These are phyloP conservation scores for Leptopilina clavipes DNA, from an alignment of 1,140 invertebrate genomes.

Conservation along the genomic window DNA sequence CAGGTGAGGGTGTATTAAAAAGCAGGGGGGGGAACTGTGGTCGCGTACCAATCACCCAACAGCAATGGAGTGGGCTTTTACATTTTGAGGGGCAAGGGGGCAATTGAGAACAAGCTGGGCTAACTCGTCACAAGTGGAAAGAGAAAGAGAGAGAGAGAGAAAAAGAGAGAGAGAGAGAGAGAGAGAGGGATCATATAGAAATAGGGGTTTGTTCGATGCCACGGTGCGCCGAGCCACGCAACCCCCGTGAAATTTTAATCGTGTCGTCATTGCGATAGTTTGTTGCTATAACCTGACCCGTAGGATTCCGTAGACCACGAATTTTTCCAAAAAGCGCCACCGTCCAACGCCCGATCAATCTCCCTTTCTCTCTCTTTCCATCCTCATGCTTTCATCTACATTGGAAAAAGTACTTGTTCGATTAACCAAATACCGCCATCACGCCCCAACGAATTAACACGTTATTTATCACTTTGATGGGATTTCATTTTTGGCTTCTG, in stretches of 20 bases:
- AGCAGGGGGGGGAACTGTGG: constrained; percentile 66
- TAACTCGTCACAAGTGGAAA: constrained; percentile 46
- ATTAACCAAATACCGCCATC: constrained; percentile 31
- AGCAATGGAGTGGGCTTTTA: constrained; percentile 50
- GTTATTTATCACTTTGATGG: constrained; percentile 11
- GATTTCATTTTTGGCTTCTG: background rate
- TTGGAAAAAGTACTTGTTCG: constrained; percentile 24
- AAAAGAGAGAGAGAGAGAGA: no score
- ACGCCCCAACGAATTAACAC: constrained; percentile 8
- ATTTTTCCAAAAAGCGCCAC: constrained; percentile 48
- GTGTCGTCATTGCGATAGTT: constrained; percentile 64
- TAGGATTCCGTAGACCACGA: constrained; percentile 57
- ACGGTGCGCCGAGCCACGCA: constrained; percentile 57
- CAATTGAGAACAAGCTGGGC: constrained; percentile 45
- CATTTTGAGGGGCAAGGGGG: background rate
- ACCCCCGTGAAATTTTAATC: constrained; percentile 63
- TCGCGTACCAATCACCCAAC: constrained; percentile 68
- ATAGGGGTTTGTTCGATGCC: constrained; percentile 56
- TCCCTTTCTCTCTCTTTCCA: background rate
- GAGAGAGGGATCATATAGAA: constrained; percentile 56
- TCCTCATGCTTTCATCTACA: constrained; percentile 9
- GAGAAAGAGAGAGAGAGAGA: constrained; percentile 35
- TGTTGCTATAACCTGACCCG: constrained; percentile 68
- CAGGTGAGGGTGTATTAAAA: constrained; percentile 69
- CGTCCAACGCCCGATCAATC: constrained; percentile 28